Evolutionary conservation across 35 echinoderm and acorn worm species (phyloP), one percentile per base, ranked within the genome.

Genomic region (Chiridota heheva): DNA sequence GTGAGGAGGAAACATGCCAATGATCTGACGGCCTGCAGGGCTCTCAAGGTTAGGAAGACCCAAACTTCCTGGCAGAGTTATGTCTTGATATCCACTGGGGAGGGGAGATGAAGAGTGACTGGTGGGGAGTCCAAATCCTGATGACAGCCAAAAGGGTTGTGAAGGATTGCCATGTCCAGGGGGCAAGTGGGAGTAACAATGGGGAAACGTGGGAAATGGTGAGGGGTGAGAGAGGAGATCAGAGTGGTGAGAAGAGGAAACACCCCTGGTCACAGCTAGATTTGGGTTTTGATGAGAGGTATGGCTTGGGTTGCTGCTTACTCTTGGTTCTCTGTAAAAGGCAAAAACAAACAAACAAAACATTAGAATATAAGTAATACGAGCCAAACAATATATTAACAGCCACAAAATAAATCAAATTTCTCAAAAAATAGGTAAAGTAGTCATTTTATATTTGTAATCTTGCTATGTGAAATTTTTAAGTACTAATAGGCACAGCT

Each of bases 71-170:
- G 71, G 81, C 26, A 69, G 76, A 24, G 44, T 45, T 73, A 82
- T 34, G 74, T 64, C 66, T 44, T 83, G 80, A 38, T 57, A 70
- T 44, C 59, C 56, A 70, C 44, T 68, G 70, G 86, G 81, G 61
- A 46, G 85, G 32, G 73, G 81, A n/a, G 75, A 53, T 15, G 60
- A 58, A 27, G 66, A 66, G 5, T 70, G 59, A 15, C 77, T 63
- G 55, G 61, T 60, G 4, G 76, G 78, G 36, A 67, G 83, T 12
- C 67, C 60, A 18, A 59, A 80, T 35, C 77, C 79, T 13, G 73
- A 84, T 17, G 57, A 88, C 34, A 81, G 60, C 85, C 89, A 92
- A 4, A 78, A n/a, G 12, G 75, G 75, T 42, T 78, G 68, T 76
- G 90, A 60, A 40, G 85, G 69, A 78, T 56, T 47, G 67, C 42